Conservation (phyloP, 1,140 invertebrate genomes). For the Zaprionus davidi region DNA sequence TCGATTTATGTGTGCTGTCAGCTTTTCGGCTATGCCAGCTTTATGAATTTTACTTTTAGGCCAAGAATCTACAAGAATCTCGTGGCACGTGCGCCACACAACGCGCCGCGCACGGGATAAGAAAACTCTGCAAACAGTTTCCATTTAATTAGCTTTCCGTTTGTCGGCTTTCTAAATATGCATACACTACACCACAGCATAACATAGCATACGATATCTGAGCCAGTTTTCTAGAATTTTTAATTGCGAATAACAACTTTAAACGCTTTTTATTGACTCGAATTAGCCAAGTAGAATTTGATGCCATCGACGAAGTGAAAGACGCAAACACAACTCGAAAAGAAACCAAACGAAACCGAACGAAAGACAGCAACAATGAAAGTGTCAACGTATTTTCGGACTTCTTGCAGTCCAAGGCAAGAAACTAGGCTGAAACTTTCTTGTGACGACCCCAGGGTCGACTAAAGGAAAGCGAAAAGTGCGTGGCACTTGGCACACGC, state of each 20-base stretch:
- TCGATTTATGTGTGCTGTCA: conserved; percentile 72
- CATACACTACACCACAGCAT: neutral
- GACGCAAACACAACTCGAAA: neutral
- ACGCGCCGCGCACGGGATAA: conserved; percentile 29
- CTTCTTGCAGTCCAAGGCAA: conserved; percentile 2
- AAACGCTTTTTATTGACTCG: conserved; percentile 75
- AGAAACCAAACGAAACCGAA: conserved; percentile 34
- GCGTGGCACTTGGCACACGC: conserved; percentile 55
- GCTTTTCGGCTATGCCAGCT: conserved; percentile 59
- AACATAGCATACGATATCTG: conserved; percentile 44
- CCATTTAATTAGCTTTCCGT: conserved; percentile 58
- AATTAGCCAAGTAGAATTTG: conserved; percentile 78
- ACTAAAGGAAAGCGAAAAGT: conserved; percentile 69
- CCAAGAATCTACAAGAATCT: conserved; percentile 57
- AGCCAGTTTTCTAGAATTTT: conserved; percentile 75
- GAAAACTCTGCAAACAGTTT: conserved; percentile 57
- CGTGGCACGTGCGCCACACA: conserved; percentile 56
- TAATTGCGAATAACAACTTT: conserved; percentile 52
- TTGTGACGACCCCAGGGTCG: conserved; percentile 18
- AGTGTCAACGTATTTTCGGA: conserved; percentile 54
- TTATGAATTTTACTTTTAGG: conserved; percentile 74
- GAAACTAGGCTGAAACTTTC: conserved; percentile 66
- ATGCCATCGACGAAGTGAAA: conserved; percentile 55
- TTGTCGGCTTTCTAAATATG: conserved; percentile 63
- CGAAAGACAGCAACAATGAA: conserved; percentile 30